Conservation (phyloP, 1,140 invertebrate genomes). For the Eriosoma lanigerum region DNA sequence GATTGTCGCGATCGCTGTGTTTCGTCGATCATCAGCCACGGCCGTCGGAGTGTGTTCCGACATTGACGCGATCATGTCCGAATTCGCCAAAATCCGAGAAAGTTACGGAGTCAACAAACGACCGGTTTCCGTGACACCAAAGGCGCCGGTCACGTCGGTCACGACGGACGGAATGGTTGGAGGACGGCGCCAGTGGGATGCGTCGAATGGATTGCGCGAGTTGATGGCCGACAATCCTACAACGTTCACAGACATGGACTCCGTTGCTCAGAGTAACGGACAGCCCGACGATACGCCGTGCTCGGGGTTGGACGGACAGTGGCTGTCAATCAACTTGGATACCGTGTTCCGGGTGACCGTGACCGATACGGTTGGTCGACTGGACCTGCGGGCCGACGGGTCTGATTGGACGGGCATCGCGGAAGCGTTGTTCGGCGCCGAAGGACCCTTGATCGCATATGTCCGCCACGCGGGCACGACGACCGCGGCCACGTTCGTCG, state of each 20-base stretch:
- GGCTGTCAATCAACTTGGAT: slow-evolving; percentile 5
- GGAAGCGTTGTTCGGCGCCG: neutral
- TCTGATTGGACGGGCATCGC: neutral
- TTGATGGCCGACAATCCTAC: no score
- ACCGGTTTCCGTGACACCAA: neutral
- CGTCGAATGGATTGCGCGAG: neutral
- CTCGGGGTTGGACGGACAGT: neutral
- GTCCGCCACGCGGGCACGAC: neutral
- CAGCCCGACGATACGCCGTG: neutral
- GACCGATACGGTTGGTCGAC: neutral
- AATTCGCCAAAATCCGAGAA: no score
- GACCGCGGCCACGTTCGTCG: slow-evolving; percentile 17
- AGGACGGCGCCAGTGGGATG: neutral
- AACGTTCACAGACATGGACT: neutral
- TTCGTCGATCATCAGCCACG: no score
- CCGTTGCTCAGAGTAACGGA: neutral
- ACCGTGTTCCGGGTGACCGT: slow-evolving; percentile 5
- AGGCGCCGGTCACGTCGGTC: neutral
- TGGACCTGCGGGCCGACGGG: neutral
- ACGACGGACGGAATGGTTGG: no score
- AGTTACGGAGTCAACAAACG: no score
- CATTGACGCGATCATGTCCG: no score
- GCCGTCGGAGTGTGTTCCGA: no score
- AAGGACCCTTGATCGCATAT: neutral
- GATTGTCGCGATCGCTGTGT: no score